A percentile compares a stretch with the other conserved stretches of the same genome.
phyloP scores from a whole-genome alignment of 2,797 vertebrate genomes.

The Aplochiton taeniatus region DNA sequence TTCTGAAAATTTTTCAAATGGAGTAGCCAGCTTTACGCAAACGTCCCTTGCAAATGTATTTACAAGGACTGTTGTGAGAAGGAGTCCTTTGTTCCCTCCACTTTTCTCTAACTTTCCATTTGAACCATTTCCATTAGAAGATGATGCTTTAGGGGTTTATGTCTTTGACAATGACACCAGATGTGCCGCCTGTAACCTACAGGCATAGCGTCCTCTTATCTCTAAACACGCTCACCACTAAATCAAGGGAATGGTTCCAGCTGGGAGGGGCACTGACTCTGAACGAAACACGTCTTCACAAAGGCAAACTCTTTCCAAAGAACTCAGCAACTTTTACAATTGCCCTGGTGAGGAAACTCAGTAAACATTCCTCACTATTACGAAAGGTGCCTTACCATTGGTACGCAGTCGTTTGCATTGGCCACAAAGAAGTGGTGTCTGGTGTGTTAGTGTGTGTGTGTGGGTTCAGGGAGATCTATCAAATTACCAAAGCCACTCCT shows the following conservation, averaged over 20 bases:
- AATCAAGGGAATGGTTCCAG: too few relatives aligned
- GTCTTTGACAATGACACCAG: neutral
- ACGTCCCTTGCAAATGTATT: neutral
- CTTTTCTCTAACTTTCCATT: neutral
- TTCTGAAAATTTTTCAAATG: neutral
- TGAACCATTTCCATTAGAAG: neutral
- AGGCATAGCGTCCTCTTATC: neutral
- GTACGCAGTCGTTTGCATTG: conserved; percentile 35
- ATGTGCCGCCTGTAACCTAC: conserved; percentile 1
- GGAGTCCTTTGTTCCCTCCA: conserved; percentile 7
- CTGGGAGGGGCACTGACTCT: neutral
- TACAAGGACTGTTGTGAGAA: conserved; percentile 4
- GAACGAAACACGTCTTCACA: neutral
- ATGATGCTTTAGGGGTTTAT: neutral
- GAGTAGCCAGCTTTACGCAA: neutral
- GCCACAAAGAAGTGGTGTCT: neutral
- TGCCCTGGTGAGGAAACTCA: neutral
- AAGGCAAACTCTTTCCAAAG: conserved; percentile 5
- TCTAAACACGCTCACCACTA: neutral
- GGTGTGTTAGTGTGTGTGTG: neutral
- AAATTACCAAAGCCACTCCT: too few relatives aligned
- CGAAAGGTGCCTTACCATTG: conserved; percentile 33
- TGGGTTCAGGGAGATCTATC: too few relatives aligned
- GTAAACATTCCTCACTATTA: conserved; percentile 44
- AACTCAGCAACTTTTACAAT: neutral